Evolutionary conservation across 2,797 vertebrate species (phyloP).

Genomic region (Dryobates pubescens): DNA sequence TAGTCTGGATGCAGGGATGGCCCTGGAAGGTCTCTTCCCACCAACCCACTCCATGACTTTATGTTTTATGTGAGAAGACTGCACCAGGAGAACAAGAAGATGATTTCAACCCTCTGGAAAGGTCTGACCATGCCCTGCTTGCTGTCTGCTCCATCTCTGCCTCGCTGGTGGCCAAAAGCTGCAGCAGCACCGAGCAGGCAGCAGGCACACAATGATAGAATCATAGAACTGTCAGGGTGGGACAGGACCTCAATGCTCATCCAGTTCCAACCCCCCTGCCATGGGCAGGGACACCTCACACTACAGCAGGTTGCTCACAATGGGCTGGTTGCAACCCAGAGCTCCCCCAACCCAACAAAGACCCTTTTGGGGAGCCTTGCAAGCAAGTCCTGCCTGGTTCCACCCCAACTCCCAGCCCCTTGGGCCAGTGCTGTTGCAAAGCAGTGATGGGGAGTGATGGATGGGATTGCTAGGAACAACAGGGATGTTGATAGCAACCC

Average conservation of each 20-base stretch:
- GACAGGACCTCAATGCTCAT: no score
- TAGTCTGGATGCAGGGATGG: not conserved
- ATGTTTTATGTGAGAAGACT: rapidly evolving
- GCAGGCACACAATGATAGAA: not conserved
- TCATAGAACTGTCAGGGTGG: no score
- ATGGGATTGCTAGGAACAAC: not conserved
- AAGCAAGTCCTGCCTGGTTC: rapidly evolving
- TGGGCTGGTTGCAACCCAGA: not conserved
- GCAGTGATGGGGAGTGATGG: not conserved
- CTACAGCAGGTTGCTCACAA: no score
- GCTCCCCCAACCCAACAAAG: not conserved
- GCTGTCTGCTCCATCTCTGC: not conserved
- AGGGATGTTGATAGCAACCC: slow-evolving; percentile 52
- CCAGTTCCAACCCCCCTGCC: no score
- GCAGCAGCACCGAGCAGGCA: not conserved
- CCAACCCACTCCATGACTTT: not conserved
- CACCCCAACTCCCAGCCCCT: not conserved
- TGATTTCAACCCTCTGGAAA: rapidly evolving
- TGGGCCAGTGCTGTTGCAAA: not conserved
- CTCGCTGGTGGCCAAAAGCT: rapidly evolving
- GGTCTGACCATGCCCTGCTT: rapidly evolving
- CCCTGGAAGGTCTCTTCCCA: not conserved
- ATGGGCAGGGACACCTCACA: no score
- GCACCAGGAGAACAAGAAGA: not conserved
- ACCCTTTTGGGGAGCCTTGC: not conserved